Evolutionary conservation across 2,113 vertebrate genomes (phyloP), one percentile per base, ranked within the genome.

Genomic region (Callionymus lyra): DNA sequence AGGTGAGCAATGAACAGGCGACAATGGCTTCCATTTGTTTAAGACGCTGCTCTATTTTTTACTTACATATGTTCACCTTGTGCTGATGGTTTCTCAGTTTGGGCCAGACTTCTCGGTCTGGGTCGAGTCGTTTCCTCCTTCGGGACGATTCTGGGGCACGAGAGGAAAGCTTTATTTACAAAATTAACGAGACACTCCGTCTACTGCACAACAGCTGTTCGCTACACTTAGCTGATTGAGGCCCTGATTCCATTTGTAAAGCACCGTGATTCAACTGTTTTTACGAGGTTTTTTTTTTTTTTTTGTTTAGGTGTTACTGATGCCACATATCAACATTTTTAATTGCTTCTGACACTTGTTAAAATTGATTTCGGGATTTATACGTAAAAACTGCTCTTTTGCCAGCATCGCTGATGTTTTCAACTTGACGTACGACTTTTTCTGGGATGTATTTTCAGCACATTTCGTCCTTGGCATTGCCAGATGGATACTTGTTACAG

Each of bases 141-240:
- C 54, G 71, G 81, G 79, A 5, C 74, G 65, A 47, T 82, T 87
- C 72, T 60, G 41, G 53, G 65, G 68, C 72, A 79, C 74, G 61
- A 62, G 74, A 76, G 65, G 70, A 65, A 74, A 78, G 61, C 63
- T 72, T 68, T 71, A 81, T 86, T 87, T 84, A 79, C 82, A 72
- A 76, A 71, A 77, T 80, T 78, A 86, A 82, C 62, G 56, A 66
- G 63, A 55, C 72, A 65, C 65, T 73, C 39, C 65, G 37, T 74
- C 61, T 61, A 34, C 55, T 53, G 40, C 73, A 53, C 69, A 80
- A 65, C 78, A 85, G 82, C 82, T 85, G 81, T 70, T 62, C 45
- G 43, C 63, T 74, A 67, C 80, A 85, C 76, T 84, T 78, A 77
- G 69, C 64, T 68, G 53, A 57, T 69, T 79, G 72, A 67, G 65